Evolutionary conservation across 1,140 invertebrate genomes (phyloP).

Genomic region (Tigriopus japonicus): DNA sequence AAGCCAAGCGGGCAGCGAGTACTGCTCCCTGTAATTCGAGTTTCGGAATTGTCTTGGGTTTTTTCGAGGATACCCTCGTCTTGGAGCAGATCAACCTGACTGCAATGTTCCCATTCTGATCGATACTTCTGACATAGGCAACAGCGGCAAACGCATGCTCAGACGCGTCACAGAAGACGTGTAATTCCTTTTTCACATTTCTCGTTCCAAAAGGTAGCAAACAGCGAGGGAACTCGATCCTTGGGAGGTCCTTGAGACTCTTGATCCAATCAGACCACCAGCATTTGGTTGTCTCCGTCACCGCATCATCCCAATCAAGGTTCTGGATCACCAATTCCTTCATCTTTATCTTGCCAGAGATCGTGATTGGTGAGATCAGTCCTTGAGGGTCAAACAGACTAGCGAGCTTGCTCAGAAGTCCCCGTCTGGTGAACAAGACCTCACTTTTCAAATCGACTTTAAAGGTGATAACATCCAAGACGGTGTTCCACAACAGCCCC

Average conservation of each 20-base stretch:
- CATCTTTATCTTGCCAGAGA: slow-evolving; percentile 15
- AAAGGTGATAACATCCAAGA: slow-evolving; percentile 15
- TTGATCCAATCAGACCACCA: slow-evolving; percentile 17
- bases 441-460: neutral
- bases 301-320: slow-evolving; percentile 16
- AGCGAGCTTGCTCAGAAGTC: slow-evolving; percentile 12
- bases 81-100: slow-evolving; percentile 22
- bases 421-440: slow-evolving; percentile 14
- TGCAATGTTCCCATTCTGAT: neutral
- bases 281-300: neutral
- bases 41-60: slow-evolving; percentile 28
- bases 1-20: slow-evolving; percentile 21
- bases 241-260: neutral
- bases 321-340: slow-evolving; percentile 8
- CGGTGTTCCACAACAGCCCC: slow-evolving; percentile 15
- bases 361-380: slow-evolving; percentile 15
- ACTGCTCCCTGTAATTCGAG: slow-evolving; percentile 30
- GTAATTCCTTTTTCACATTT: slow-evolving; percentile 15
- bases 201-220: neutral
- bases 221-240: slow-evolving; percentile 1
- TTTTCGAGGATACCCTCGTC: slow-evolving; percentile 22
- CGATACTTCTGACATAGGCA: slow-evolving; percentile 18
- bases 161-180: slow-evolving; percentile 22
- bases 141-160: slow-evolving; percentile 21
- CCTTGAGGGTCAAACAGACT: slow-evolving; percentile 21